These are phyloP conservation scores for Muscidifurax raptorellus DNA, from an alignment of 1,140 invertebrate species.

Conservation along the genomic window DNA sequence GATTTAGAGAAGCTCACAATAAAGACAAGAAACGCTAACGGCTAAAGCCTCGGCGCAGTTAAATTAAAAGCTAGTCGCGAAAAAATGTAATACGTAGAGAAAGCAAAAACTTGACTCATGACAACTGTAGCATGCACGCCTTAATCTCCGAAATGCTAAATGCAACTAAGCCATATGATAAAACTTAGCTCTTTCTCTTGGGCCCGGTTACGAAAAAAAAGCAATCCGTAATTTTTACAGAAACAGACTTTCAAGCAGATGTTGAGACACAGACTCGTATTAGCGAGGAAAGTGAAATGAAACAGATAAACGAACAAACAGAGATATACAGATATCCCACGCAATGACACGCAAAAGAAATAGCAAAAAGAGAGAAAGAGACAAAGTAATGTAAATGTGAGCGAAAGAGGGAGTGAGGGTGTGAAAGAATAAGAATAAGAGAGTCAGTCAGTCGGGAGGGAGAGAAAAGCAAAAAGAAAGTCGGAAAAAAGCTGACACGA, in stretches of 20 bases:
- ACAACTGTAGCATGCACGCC: constrained; percentile 55
- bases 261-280: constrained; percentile 58
- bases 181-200: constrained; percentile 55
- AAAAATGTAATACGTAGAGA: constrained; percentile 1
- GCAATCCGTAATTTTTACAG: constrained; percentile 68
- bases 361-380: constrained; percentile 42
- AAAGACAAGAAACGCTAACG: constrained; percentile 31
- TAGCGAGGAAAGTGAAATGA: constrained; percentile 48
- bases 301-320: constrained; percentile 22
- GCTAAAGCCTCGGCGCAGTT: background rate
- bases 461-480: constrained; percentile 53
- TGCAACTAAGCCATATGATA: constrained; percentile 39
- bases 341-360: constrained; percentile 42
- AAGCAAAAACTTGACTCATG: constrained; percentile 52
- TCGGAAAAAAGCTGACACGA: constrained; percentile 30
- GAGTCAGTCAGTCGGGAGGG: constrained; percentile 14
- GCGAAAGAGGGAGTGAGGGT: constrained; percentile 1
- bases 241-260: constrained; percentile 70
- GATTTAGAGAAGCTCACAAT: constrained; percentile 30
- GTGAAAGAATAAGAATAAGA: constrained; percentile 22
- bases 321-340: constrained; percentile 46
- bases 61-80: background rate
- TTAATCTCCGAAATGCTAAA: constrained; percentile 47
- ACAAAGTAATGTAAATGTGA: constrained; percentile 48
- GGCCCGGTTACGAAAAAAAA: constrained; percentile 58